Conservation (phyloP, 2,888 invertebrate genomes). For the Chrysina gloriosa region DNA sequence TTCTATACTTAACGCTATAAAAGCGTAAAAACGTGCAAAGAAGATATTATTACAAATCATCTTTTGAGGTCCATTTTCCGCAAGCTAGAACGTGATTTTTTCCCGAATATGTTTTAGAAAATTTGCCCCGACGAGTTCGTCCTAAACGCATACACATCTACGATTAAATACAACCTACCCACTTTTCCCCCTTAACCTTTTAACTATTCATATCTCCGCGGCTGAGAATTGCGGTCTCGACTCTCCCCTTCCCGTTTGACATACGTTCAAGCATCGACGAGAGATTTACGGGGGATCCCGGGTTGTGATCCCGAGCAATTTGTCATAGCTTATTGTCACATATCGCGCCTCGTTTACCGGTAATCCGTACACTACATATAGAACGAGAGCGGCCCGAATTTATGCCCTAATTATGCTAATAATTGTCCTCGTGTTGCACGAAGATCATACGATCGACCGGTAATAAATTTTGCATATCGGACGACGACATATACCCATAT, state of each 20-base stretch:
- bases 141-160: no score
- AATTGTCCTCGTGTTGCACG: not conserved
- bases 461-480: not conserved
- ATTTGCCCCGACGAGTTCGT: no score
- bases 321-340: conserved; percentile 61
- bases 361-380: conserved; percentile 41
- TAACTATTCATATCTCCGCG: not conserved
- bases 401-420: conserved; percentile 50
- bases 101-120: no score
- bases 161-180: no score
- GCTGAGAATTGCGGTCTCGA: not conserved
- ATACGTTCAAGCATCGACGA: not conserved
- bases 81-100: no score
- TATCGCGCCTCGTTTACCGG: conserved; percentile 54
- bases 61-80: no score
- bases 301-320: conserved; percentile 52
- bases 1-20: no score
- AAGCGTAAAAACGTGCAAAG: no score
- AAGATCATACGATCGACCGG: not conserved
- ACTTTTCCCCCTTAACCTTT: not conserved
- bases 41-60: no score
- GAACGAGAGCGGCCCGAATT: conserved; percentile 44
- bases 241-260: not conserved
- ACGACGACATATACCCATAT: not conserved
- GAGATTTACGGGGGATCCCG: conserved; percentile 48